A percentile compares a stretch with the other conserved stretches of the same genome.
Evolutionary conservation across 2,113 vertebrate species (phyloP).

Genomic region (Elgaria multicarinata): DNA sequence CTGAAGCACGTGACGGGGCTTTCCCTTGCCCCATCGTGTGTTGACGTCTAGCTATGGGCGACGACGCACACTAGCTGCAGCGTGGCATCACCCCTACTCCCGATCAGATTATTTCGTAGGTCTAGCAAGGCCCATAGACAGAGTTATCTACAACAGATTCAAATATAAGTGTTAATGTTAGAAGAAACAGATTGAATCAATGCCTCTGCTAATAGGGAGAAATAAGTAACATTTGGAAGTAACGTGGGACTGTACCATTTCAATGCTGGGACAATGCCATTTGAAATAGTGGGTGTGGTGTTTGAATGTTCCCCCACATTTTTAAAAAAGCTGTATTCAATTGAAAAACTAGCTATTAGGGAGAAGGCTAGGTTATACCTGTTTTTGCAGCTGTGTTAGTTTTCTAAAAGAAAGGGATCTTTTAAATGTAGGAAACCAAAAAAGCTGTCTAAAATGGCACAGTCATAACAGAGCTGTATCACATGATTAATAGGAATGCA

Average conservation of each 20-base stretch:
- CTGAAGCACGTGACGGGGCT: too few species aligned
- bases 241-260: not conserved
- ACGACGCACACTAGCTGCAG: too few species aligned
- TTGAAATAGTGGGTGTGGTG: not conserved
- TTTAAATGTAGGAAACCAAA: not conserved
- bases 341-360: not conserved
- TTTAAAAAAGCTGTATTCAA: not conserved
- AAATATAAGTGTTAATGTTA: not conserved
- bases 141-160: not conserved
- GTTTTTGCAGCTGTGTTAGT: not conserved
- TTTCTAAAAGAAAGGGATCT: not conserved
- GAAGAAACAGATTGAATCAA: not conserved
- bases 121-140: too few species aligned
- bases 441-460: not conserved
- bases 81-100: too few species aligned
- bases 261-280: not conserved
- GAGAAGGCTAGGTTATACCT: not conserved
- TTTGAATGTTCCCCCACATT: not conserved
- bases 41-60: too few species aligned
- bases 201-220: not conserved
- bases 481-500: not conserved
- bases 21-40: too few species aligned
- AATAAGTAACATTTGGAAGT: not conserved
- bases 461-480: not conserved
- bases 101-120: too few species aligned